These are phyloP conservation scores for Spodoptera picta DNA, from an alignment of 2,888 invertebrate genomes.

Conservation along the genomic window DNA sequence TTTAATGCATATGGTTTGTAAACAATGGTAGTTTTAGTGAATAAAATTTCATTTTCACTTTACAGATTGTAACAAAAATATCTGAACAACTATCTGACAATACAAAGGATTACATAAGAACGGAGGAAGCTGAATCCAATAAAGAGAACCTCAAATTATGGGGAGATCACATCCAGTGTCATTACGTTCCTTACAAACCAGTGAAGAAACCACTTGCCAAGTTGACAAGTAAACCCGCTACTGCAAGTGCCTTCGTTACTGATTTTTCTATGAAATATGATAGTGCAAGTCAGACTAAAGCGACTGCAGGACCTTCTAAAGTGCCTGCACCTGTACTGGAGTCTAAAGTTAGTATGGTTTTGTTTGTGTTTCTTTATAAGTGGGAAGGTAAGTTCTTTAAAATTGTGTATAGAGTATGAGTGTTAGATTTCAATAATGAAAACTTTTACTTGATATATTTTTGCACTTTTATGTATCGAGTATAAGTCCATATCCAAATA, in stretches of 20 bases:
- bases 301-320: constrained; percentile 45
- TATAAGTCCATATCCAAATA: no score
- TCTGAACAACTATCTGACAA: constrained; percentile 82
- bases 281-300: constrained; percentile 39
- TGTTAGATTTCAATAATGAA: no score
- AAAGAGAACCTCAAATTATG: constrained; percentile 79
- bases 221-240: constrained; percentile 75
- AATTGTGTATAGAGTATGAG: not conserved
- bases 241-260: constrained; percentile 76
- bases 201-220: constrained; percentile 77
- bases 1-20: not conserved
- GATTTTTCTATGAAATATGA: constrained; percentile 87
- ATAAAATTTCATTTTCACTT: constrained; percentile 23
- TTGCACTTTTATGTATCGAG: no score
- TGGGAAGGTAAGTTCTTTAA: no score
- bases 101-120: constrained; percentile 80
- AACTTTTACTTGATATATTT: no score
- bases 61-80: constrained; percentile 84
- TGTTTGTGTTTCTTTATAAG: no score
- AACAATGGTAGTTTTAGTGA: not conserved
- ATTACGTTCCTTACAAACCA: constrained; percentile 79
- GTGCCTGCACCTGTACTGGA: constrained; percentile 53
- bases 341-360: constrained; percentile 69
- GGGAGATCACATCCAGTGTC: constrained; percentile 83
- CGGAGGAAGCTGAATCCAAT: constrained; percentile 68